These are phyloP conservation scores for Microctenopoma stevenorrisi DNA, from an alignment of 2,797 vertebrate species.

Conservation along the genomic window DNA sequence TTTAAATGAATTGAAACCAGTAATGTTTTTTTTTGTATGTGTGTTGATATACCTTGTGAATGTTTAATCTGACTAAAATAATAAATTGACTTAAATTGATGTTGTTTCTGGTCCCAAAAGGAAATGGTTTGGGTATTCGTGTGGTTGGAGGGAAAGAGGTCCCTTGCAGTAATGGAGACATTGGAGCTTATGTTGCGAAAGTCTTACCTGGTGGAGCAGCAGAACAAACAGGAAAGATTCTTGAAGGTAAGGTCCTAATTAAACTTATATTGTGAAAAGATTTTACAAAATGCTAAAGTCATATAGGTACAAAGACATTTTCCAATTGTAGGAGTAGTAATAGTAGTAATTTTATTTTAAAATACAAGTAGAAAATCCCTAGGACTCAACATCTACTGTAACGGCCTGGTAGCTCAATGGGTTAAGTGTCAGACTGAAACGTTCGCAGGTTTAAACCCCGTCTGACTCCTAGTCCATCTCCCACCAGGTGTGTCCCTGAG, in stretches of 20 bases:
- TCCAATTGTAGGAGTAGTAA: no score
- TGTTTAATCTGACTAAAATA: neutral
- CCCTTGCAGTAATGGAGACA: conserved; percentile 91
- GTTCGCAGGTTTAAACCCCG: no score
- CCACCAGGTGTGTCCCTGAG: no score
- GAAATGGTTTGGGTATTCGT: conserved; percentile 91
- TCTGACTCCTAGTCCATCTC: no score
- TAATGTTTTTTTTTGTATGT: no score
- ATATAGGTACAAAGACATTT: no score
- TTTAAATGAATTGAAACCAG: no score
- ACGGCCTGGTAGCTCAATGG: no score
- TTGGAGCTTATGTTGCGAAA: conserved; percentile 97
- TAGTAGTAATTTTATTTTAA: no score
- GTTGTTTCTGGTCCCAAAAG: conserved; percentile 63
- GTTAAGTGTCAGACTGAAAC: no score
- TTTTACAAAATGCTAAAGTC: neutral
- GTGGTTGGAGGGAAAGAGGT: conserved; percentile 98
- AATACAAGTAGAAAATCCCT: no score
- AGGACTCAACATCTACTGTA: neutral
- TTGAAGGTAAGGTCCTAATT: conserved; percentile 89
- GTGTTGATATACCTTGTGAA: neutral
- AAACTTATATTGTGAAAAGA: neutral
- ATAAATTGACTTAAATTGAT: neutral
- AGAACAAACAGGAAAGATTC: conserved; percentile 94
- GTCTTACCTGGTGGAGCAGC: conserved; percentile 95